These are phyloP conservation scores for Alligator mississippiensis DNA, from an alignment of 2,113 vertebrate species.

Conservation along the genomic window DNA sequence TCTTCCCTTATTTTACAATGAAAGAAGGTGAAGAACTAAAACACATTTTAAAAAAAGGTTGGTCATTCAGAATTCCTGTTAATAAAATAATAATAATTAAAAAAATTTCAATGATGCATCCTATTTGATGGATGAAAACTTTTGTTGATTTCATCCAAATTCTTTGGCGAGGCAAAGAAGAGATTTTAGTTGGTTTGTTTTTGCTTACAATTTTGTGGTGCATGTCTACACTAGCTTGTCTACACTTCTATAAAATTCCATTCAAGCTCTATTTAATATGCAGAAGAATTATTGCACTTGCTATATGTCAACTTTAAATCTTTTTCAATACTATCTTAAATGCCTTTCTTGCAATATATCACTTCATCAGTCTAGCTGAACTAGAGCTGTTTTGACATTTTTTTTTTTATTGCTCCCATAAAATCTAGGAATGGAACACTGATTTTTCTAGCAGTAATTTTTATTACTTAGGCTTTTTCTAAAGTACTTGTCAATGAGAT, in stretches of 20 bases:
- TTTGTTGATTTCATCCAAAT: background rate
- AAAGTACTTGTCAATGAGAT: too few species aligned
- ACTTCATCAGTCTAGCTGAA: too few species aligned
- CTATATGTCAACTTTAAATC: slow-evolving; percentile 74
- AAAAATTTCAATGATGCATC: background rate
- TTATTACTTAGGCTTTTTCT: too few species aligned
- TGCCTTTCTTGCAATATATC: too few species aligned
- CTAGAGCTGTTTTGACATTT: too few species aligned
- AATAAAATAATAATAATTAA: background rate
- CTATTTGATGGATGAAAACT: background rate
- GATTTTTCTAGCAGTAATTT: too few species aligned
- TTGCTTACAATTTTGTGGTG: slow-evolving; percentile 12
- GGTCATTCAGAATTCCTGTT: background rate
- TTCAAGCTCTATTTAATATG: slow-evolving; percentile 55
- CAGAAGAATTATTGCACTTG: slow-evolving; percentile 65
- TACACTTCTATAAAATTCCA: too few species aligned
- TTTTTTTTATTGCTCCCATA: too few species aligned
- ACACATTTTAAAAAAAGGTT: too few species aligned
- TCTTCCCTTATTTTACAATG: background rate
- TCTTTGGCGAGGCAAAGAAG: background rate
- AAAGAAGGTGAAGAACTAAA: background rate
- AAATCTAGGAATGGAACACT: too few species aligned
- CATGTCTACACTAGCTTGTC: background rate
- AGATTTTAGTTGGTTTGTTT: too few species aligned
- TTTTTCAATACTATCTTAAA: too few species aligned